Conservation (phyloP, 1,140 invertebrate species). For the Gyrodactylus salaris region DNA sequence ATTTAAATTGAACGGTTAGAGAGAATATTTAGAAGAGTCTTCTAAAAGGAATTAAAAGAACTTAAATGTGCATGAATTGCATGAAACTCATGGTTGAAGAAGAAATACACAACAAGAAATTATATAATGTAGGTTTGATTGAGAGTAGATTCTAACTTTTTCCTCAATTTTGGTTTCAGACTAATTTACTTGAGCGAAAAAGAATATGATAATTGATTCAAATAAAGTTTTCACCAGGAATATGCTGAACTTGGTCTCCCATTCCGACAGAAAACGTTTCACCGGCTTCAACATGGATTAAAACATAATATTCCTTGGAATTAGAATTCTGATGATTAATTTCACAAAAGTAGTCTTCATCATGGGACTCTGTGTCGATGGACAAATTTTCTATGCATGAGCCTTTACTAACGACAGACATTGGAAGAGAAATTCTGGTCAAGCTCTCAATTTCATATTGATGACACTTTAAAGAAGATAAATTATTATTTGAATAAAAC, state of each 20-base stretch:
- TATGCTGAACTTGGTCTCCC: slow-evolving; percentile 29
- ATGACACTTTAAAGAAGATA: too few species aligned
- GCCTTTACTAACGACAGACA: background rate
- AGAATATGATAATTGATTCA: background rate
- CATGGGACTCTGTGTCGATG: background rate
- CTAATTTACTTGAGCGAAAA: background rate
- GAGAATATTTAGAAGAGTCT: slow-evolving; percentile 10
- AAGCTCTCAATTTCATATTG: too few species aligned
- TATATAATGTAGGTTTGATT: background rate
- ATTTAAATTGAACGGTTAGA: too few species aligned
- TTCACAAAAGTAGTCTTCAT: background rate
- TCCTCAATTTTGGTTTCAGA: too few species aligned
- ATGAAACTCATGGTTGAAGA: background rate
- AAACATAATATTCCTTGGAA: slow-evolving; percentile 26
- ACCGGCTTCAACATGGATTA: slow-evolving; percentile 33
- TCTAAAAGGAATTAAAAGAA: slow-evolving; percentile 8
- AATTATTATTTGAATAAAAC: too few species aligned
- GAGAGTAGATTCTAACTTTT: too few species aligned
- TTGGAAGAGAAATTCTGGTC: background rate
- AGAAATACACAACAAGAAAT: background rate
- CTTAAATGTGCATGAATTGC: background rate
- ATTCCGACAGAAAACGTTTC: slow-evolving; percentile 32
- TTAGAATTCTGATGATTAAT: background rate
- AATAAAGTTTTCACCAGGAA: slow-evolving; percentile 25
- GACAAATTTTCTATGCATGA: background rate